Conservation (phyloP, 2,113 vertebrate species). For the Ictalurus punctatus region DNA sequence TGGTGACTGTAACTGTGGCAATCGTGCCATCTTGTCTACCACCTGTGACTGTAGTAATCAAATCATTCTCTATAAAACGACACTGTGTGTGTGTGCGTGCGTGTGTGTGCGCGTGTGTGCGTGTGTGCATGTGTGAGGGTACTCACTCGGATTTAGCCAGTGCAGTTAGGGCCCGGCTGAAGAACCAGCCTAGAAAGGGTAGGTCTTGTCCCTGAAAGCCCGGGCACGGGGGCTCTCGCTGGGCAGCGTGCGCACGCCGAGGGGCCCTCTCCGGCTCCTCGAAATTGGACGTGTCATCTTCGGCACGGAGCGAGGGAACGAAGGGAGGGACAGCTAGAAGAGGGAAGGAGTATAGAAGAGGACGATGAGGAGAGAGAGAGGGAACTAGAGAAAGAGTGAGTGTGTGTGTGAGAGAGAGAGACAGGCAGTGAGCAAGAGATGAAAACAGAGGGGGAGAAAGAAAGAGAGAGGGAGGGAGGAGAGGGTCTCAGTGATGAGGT, state of each 20-base stretch:
- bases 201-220: constrained; percentile 92
- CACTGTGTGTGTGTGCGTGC: background rate
- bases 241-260: constrained; percentile 82
- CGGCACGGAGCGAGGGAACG: constrained; percentile 91
- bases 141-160: constrained; percentile 96
- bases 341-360: constrained; percentile 62
- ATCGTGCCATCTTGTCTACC: constrained; percentile 51
- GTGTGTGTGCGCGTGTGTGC: background rate
- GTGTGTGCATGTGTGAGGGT: constrained; percentile 33
- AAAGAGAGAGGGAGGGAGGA: constrained; percentile 46
- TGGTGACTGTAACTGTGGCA: constrained; percentile 56
- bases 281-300: constrained; percentile 99
- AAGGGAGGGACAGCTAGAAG: constrained; percentile 91
- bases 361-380: constrained; percentile 48
- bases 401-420: constrained; percentile 39
- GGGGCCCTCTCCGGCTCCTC: constrained; percentile 93
- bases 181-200: constrained; percentile 98
- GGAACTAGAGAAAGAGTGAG: constrained; percentile 26
- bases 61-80: background rate
- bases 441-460: constrained; percentile 54
- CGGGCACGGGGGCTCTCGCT: constrained; percentile 80
- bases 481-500: constrained; percentile 59
- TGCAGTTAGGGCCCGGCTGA: constrained; percentile 86
- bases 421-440: constrained; percentile 48
- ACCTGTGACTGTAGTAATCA: constrained; percentile 48